Conservation (phyloP, 2,113 vertebrate genomes). For the Prionailurus viverrinus region DNA sequence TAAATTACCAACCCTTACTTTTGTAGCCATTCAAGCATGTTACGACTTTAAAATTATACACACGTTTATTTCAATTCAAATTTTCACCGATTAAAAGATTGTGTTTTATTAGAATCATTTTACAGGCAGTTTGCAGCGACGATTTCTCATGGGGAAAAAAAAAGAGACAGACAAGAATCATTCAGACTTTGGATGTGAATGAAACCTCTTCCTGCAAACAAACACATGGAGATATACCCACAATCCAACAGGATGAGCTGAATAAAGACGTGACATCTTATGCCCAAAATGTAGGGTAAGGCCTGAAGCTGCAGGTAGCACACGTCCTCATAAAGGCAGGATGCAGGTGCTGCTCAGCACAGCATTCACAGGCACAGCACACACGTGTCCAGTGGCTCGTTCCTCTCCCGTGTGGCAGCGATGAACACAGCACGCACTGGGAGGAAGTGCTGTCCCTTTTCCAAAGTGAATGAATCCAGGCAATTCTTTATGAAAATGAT, state of each 20-base stretch:
- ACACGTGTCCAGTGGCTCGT: fast-evolving
- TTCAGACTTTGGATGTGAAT: not conserved
- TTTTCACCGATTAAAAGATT: constrained; percentile 64
- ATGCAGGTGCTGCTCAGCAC: fast-evolving
- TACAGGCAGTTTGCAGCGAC: constrained; percentile 11
- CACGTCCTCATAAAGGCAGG: not conserved
- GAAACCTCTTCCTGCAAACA: not conserved
- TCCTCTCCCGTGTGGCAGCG: fast-evolving
- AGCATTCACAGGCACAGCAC: not conserved
- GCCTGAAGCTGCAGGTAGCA: not conserved
- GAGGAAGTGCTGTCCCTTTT: not conserved
- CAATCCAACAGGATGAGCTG: not conserved
- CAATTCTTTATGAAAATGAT: not conserved
- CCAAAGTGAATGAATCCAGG: not conserved
- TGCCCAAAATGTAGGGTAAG: not conserved
- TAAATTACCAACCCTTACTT: not conserved
- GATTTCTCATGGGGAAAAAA: not conserved
- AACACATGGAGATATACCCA: not conserved
- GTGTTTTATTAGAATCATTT: constrained; percentile 24
- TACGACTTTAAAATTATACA: not conserved
- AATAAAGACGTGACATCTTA: not conserved
- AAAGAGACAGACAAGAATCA: not conserved
- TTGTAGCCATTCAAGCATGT: not conserved
- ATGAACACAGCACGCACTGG: fast-evolving
- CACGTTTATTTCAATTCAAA: constrained; percentile 64